Evolutionary conservation across 2,888 invertebrate species (phyloP).

Genomic region (Doris montereyensis): DNA sequence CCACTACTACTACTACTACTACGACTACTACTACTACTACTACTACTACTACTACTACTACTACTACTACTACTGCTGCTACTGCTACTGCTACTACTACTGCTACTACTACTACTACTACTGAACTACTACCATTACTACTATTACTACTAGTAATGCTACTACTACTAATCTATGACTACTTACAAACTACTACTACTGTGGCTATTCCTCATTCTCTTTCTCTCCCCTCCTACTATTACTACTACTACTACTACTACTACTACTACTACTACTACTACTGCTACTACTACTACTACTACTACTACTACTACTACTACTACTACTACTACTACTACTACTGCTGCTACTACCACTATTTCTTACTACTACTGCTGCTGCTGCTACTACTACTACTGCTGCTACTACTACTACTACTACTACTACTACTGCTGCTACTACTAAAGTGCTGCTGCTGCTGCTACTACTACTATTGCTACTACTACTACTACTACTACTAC

Average conservation of each 20-base stretch:
- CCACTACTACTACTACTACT: neutral
- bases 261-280: neutral
- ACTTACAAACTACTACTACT: neutral
- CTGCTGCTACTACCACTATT: constrained; percentile 23
- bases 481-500: too few species aligned
- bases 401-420: neutral
- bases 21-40: neutral
- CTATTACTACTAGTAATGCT: neutral
- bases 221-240: too few species aligned
- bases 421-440: neutral
- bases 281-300: neutral
- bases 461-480: too few species aligned
- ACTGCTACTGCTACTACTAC: neutral
- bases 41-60: neutral
- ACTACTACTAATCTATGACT: neutral
- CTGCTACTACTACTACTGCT: constrained; percentile 20
- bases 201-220: neutral
- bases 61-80: neutral
- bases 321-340: constrained; percentile 16
- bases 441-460: neutral
- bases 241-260: too few species aligned
- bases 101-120: neutral
- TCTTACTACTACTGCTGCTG: constrained; percentile 10
- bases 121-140: constrained; percentile 10
- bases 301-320: constrained; percentile 11